These are phyloP conservation scores for Drosophila lacteicornis DNA, from an alignment of 1,140 invertebrate species.

Conservation along the genomic window DNA sequence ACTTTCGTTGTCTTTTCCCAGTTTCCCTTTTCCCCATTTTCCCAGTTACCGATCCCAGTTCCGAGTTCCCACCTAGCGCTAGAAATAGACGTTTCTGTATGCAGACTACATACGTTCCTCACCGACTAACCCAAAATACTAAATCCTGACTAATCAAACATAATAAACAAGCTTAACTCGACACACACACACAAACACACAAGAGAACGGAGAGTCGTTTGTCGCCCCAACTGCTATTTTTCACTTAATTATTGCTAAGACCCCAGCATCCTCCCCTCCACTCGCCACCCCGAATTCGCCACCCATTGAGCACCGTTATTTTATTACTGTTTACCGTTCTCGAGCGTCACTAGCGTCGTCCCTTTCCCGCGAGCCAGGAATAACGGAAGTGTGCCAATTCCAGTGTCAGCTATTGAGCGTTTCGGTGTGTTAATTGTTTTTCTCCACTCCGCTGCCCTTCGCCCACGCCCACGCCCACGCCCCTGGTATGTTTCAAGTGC, in stretches of 20 bases:
- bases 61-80: constrained; percentile 13
- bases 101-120: constrained; percentile 9
- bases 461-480: neutral
- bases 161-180: constrained; percentile 76
- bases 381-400: constrained; percentile 74
- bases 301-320: constrained; percentile 67
- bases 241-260: constrained; percentile 78
- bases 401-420: constrained; percentile 50
- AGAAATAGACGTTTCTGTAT: constrained; percentile 24
- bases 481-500: constrained; percentile 71
- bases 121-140: constrained; percentile 47
- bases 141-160: constrained; percentile 77
- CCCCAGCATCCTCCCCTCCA: constrained; percentile 32
- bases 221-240: constrained; percentile 69
- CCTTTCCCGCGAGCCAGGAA: constrained; percentile 23
- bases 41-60: neutral
- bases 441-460: constrained; percentile 3
- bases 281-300: constrained; percentile 16
- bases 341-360: constrained; percentile 48
- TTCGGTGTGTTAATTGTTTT: constrained; percentile 77
- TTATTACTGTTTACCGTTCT: constrained; percentile 75
- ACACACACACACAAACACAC: constrained; percentile 40
- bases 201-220: constrained; percentile 27
- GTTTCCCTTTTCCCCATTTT: constrained; percentile 6
- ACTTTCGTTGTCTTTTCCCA: constrained; percentile 9